Percentiles rank a stretch among this genome's conserved stretches.
phyloP scores from a whole-genome alignment of 2,113 vertebrate species.

The Strix uralensis region DNA sequence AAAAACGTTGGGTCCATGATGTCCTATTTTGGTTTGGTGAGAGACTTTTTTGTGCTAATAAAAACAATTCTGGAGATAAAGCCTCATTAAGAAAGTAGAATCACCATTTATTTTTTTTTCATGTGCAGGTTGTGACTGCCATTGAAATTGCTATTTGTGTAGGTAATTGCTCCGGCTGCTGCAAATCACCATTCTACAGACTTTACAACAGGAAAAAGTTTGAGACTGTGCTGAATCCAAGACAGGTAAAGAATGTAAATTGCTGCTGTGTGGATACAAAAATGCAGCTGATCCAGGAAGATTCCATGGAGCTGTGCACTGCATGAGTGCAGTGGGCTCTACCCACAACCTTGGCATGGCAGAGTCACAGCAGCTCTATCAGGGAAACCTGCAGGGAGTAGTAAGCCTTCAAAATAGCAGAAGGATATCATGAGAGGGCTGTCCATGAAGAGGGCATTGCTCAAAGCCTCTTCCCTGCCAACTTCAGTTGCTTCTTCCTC shows the following conservation, averaged over 20 bases:
- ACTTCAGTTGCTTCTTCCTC: neutral
- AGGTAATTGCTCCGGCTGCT: neutral
- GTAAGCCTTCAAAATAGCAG: neutral
- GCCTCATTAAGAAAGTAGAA: neutral
- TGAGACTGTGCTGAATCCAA: conserved; percentile 71
- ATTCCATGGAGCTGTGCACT: neutral
- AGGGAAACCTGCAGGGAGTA: neutral
- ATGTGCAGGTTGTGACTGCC: conserved; percentile 71
- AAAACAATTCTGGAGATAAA: neutral
- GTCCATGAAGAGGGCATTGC: neutral
- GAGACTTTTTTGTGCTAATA: neutral
- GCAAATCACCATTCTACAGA: conserved; percentile 66
- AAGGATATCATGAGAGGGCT: neutral
- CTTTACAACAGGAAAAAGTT: conserved; percentile 77
- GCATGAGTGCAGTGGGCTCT: no score
- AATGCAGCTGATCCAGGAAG: neutral
- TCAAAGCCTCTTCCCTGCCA: neutral
- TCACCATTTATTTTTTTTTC: neutral
- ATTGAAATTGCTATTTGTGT: conserved; percentile 77
- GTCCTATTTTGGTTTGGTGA: conserved; percentile 87
- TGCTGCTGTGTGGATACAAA: neutral
- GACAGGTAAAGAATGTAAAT: conserved; percentile 62
- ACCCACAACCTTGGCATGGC: neutral
- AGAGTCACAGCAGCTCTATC: neutral
- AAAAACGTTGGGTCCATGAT: conserved; percentile 83